Evolutionary conservation across 1,140 invertebrate species (phyloP).

Genomic region (Phocides pigmalion): DNA sequence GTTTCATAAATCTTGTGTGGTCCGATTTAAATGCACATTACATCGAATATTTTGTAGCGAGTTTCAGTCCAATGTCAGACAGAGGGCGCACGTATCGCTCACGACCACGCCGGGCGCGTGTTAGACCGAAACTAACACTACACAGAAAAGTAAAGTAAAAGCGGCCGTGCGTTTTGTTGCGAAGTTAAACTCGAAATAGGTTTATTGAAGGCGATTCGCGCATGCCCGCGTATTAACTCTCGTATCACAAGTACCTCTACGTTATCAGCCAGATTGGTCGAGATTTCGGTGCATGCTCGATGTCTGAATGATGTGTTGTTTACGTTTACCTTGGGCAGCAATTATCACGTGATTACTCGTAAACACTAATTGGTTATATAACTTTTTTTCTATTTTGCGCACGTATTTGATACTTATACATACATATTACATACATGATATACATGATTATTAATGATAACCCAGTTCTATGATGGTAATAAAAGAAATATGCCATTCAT

Average conservation of each 20-base stretch:
- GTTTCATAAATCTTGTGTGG: slow-evolving; percentile 64
- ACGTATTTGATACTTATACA: too few species aligned
- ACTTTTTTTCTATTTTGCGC: neutral
- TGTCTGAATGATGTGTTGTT: slow-evolving; percentile 10
- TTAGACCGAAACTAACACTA: slow-evolving; percentile 67
- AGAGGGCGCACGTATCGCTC: slow-evolving; percentile 54
- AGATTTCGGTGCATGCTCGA: slow-evolving; percentile 40
- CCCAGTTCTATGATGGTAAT: neutral
- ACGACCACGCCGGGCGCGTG: slow-evolving; percentile 64
- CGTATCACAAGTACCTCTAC: slow-evolving; percentile 34
- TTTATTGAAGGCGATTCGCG: slow-evolving; percentile 64
- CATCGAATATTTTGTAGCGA: slow-evolving; percentile 57
- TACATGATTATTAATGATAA: too few species aligned
- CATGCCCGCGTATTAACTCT: slow-evolving; percentile 41
- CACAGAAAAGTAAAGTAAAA: slow-evolving; percentile 41
- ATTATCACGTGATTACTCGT: slow-evolving; percentile 43
- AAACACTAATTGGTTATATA: slow-evolving; percentile 25
- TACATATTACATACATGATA: too few species aligned
- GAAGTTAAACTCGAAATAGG: slow-evolving; percentile 59
- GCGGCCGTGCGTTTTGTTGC: slow-evolving; percentile 53
- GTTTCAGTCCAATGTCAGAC: slow-evolving; percentile 64
- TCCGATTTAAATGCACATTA: slow-evolving; percentile 67
- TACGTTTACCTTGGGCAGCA: slow-evolving; percentile 41
- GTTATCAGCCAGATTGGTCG: slow-evolving; percentile 41
- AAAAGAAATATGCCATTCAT: too few species aligned